Conservation (phyloP, 2,113 vertebrate species). For the Sigmodon hispidus region DNA sequence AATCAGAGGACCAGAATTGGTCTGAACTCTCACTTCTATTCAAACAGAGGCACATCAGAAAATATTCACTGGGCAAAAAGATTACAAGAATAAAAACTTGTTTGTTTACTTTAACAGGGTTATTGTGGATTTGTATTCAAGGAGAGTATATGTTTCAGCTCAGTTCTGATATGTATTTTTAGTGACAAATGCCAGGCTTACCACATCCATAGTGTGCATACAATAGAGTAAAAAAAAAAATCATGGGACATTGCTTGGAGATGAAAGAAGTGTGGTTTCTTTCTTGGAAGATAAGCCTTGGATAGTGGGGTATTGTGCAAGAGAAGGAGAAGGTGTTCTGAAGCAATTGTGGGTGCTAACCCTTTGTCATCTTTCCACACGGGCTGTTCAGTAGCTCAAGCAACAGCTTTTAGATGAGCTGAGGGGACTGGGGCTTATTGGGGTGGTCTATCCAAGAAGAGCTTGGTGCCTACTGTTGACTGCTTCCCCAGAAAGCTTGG, state of each 20-base stretch:
- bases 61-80: constrained; percentile 58
- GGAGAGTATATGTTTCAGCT: background rate
- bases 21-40: constrained; percentile 52
- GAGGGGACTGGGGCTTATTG: background rate
- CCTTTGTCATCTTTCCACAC: background rate
- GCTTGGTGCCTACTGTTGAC: background rate
- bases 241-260: background rate
- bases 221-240: background rate
- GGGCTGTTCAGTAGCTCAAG: background rate
- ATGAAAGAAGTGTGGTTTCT: background rate
- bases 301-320: background rate
- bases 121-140: background rate
- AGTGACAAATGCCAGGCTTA: accelerated
- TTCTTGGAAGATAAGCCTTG: background rate
- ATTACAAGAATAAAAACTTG: background rate
- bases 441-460: background rate
- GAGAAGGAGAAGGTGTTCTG: background rate
- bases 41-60: constrained; percentile 56
- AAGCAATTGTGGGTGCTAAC: background rate
- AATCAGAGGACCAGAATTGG: constrained; percentile 46
- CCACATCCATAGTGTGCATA: no score
- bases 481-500: accelerated
- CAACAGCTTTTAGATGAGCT: background rate
- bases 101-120: background rate
- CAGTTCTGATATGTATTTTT: background rate